Conservation (phyloP, 2,797 vertebrate species). For the Cercopithecus petaurista region DNA sequence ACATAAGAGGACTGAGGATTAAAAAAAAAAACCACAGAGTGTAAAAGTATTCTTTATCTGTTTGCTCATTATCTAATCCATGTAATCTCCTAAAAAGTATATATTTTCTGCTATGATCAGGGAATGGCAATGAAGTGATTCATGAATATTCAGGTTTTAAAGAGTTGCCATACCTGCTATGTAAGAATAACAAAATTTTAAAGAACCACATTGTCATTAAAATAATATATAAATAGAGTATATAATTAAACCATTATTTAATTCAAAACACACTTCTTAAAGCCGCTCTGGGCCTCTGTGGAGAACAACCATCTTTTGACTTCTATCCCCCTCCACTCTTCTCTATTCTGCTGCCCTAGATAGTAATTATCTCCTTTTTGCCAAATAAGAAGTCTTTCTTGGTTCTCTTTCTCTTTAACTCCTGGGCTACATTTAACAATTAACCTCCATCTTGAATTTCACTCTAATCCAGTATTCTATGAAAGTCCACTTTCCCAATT, state of each 20-base stretch:
- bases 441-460: background rate
- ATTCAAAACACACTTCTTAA: background rate
- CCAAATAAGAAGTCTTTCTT: constrained; percentile 23
- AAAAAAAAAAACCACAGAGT: background rate
- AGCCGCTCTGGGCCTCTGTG: background rate
- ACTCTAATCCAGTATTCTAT: background rate
- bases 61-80: background rate
- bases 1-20: background rate
- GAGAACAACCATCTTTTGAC: background rate
- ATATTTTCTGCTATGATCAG: background rate
- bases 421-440: background rate
- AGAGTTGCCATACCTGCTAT: background rate
- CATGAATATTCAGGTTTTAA: constrained; percentile 24
- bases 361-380: constrained; percentile 53
- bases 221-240: background rate
- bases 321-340: background rate
- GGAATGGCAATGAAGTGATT: background rate
- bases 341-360: background rate
- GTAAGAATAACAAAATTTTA: background rate
- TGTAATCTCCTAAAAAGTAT: background rate
- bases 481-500: background rate
- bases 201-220: background rate
- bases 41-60: background rate
- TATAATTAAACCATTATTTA: background rate
- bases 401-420: constrained; percentile 24